Evolutionary conservation across 1,140 invertebrate genomes (phyloP), one percentile per base, ranked within the genome.

Genomic region (Camponotus pennsylvanicus): DNA sequence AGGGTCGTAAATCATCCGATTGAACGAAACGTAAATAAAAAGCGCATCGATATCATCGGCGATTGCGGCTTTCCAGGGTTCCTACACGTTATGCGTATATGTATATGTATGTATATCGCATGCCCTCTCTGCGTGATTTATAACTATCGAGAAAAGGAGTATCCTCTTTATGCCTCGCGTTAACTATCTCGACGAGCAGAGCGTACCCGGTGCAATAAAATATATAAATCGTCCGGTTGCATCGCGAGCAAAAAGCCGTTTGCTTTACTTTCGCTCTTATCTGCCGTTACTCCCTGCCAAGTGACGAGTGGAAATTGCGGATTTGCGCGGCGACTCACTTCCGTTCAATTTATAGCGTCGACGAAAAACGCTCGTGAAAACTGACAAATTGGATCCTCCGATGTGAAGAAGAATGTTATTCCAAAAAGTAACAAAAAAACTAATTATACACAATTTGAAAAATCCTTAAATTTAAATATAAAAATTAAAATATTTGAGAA

Each of bases 231-330:
- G 55, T 34, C 69, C 55, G 21, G 55, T 83, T n/a, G 67, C 79
- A 61, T 70, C 52, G 78, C 18, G 40, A 63, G 55, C 52, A 75
- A 83, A 83, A 83, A 75, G 79, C 61, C 67, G 4, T 21, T 57
- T 71, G 55, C 52, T 80, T 80, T 80, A 63, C 79, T 83, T 83
- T 83, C 69, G 75, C 79, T 83, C 79, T 83, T 75, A 82, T 82
- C 67, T 73, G 67, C 67, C 79, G 79, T 82, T 82, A 82, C 52
- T 80, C 45, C 18, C 55, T 37, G 79, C 69, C 40, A 57, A 42
- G 55, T 37, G 69, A 75, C 79, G 79, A 73, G 79, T 83, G 57
- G 69, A 83, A 83, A 73, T 83, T 49, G 55, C 42, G 69, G 69
- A 73, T 83, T 75, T 73, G 69, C 67, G 55, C 40, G 55, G 37